These are phyloP conservation scores for Phaonia tiefii DNA, from an alignment of 2,888 invertebrate genomes.

Conservation along the genomic window DNA sequence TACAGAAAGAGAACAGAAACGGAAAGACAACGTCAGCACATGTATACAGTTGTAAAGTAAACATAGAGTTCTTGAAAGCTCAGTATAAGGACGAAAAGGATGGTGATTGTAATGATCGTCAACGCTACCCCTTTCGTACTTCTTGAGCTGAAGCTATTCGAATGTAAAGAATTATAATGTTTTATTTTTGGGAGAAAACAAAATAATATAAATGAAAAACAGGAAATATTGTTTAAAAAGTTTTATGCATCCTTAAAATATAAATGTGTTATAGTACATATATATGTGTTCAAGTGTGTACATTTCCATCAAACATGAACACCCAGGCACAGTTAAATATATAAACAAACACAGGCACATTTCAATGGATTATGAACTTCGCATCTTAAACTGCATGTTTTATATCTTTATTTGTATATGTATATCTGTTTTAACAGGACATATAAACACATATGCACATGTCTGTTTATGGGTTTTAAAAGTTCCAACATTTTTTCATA, in stretches of 20 bases:
- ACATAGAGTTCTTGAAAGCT: background rate
- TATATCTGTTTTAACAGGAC: too few relatives aligned
- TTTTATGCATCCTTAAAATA: conserved; percentile 51
- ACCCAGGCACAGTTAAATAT: too few relatives aligned
- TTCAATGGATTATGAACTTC: too few relatives aligned
- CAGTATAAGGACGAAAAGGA: background rate
- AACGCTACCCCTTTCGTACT: background rate
- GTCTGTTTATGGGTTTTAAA: too few relatives aligned
- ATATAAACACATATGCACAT: too few relatives aligned
- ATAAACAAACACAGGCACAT: too few relatives aligned
- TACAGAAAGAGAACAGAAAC: conserved; percentile 68
- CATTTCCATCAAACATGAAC: too few relatives aligned
- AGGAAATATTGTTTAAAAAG: conserved; percentile 63
- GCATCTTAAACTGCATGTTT: too few relatives aligned
- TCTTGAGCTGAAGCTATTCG: conserved; percentile 43
- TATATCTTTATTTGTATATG: too few relatives aligned
- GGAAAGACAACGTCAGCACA: conserved; percentile 5
- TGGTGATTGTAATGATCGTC: background rate
- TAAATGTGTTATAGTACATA: too few relatives aligned
- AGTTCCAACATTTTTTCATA: too few relatives aligned
- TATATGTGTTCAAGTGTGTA: too few relatives aligned
- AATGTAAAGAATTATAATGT: conserved; percentile 63
- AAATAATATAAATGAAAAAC: conserved; percentile 42
- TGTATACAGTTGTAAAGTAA: background rate
- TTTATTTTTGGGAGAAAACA: background rate